Percentiles rank a stretch among this genome's conserved stretches.
phyloP scores from a whole-genome alignment of 1,140 invertebrate genomes.

The Cecropterus lyciades region DNA sequence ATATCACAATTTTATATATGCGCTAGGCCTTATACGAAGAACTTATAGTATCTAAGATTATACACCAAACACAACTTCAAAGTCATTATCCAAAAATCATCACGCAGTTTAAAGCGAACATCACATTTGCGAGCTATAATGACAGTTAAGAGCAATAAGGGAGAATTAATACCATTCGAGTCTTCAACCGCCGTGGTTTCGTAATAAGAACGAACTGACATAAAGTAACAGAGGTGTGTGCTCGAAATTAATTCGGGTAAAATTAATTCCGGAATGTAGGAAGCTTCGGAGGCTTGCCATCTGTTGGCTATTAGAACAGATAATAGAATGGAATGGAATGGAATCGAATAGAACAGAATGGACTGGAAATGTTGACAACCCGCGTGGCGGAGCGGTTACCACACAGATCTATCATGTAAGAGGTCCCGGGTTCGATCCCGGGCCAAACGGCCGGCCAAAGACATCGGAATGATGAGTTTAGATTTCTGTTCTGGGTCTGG shows the following conservation, averaged over 20 bases:
- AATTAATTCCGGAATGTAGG: conserved; percentile 50
- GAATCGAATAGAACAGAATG: no score
- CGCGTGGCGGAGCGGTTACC: no score
- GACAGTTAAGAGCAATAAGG: conserved; percentile 35
- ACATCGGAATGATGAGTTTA: no score
- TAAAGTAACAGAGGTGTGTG: conserved; percentile 41
- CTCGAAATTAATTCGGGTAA: conserved; percentile 43
- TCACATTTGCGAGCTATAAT: conserved; percentile 37
- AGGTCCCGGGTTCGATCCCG: no score
- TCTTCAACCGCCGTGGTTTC: conserved; percentile 39
- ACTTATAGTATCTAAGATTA: no score
- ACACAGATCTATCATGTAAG: no score
- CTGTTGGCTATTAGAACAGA: conserved; percentile 20
- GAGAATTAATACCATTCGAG: conserved; percentile 39
- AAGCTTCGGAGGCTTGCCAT: conserved; percentile 29
- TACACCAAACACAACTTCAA: background rate
- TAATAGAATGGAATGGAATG: conserved; percentile 9
- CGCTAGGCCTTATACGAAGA: no score
- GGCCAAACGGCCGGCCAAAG: no score
- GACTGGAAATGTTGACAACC: no score
- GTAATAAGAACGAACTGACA: conserved; percentile 49
- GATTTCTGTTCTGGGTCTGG: no score
- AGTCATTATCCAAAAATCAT: conserved; percentile 22
- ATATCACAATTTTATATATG: no score
- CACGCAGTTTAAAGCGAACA: conserved; percentile 18